Evolutionary conservation across 2,113 vertebrate genomes (phyloP).

Genomic region (Protobothrops flavoviridis): DNA sequence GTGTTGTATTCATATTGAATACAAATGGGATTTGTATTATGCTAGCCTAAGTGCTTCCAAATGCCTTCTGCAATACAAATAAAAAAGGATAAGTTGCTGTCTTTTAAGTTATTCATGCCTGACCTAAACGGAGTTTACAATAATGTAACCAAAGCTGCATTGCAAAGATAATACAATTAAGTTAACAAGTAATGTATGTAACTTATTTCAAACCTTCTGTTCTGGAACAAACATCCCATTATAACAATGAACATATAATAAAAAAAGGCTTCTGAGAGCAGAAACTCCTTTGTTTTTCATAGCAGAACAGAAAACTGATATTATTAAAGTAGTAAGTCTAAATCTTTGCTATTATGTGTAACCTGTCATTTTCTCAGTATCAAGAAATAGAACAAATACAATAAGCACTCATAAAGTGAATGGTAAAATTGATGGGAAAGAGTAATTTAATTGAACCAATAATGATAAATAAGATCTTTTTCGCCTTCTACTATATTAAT

Average conservation of each 20-base stretch:
- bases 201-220: constrained; percentile 36
- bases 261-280: constrained; percentile 13
- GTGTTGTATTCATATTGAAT: background rate
- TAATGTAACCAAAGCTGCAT: constrained; percentile 11
- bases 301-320: background rate
- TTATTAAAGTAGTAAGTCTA: background rate
- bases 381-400: background rate
- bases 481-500: constrained; percentile 7
- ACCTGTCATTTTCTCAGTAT: background rate
- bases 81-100: background rate
- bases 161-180: constrained; percentile 33
- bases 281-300: background rate
- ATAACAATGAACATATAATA: background rate
- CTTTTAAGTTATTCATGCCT: constrained; percentile 19
- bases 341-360: background rate
- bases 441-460: constrained; percentile 7
- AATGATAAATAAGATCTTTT: background rate
- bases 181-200: constrained; percentile 27
- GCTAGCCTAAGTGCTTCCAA: constrained; percentile 24
- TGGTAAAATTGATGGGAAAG: background rate
- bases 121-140: constrained; percentile 25
- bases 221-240: constrained; percentile 21
- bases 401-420: background rate
- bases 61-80: constrained; percentile 23
- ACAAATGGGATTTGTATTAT: background rate